Percentiles rank a stretch among this genome's conserved stretches.
Conservation (phyloP, 2,888 invertebrate species). For the Leptogaster cylindrica region DNA sequence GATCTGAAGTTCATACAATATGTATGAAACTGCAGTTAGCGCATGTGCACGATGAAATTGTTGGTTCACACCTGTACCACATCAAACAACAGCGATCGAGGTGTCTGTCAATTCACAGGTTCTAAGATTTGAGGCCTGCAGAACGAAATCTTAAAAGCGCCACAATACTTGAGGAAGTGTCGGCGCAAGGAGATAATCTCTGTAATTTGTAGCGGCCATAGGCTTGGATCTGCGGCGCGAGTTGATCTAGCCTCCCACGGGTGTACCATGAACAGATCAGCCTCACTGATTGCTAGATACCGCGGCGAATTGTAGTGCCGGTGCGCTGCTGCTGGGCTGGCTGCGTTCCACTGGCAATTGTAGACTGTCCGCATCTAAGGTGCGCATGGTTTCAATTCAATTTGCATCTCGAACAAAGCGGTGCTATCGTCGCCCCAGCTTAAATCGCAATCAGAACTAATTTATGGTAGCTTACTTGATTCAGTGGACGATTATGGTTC, state of each 20-base stretch:
- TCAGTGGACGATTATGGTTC: slow-evolving; percentile 4
- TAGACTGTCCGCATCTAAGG: slow-evolving; percentile 9
- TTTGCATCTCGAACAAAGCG: slow-evolving; percentile 37
- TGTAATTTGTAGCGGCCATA: slow-evolving; percentile 15
- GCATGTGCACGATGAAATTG: no score
- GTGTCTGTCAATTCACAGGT: no score
- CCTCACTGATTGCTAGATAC: slow-evolving; percentile 2
- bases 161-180: no score
- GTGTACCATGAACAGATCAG: slow-evolving; percentile 26
- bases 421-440: slow-evolving; percentile 33
- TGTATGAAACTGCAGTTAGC: no score
- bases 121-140: no score
- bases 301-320: background rate
- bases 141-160: no score
- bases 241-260: slow-evolving; percentile 25
- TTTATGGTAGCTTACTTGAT: slow-evolving; percentile 18
- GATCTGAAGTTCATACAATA: no score
- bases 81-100: no score
- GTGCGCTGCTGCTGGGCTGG: slow-evolving; percentile 6
- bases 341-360: background rate
- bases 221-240: background rate
- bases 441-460: slow-evolving; percentile 31
- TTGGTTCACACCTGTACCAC: no score
- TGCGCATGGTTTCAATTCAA: slow-evolving; percentile 35
- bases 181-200: slow-evolving; percentile 17